Percentiles rank a stretch among this genome's conserved stretches.
These are phyloP conservation scores for Folsomia manolachei DNA, from an alignment of 2,888 invertebrate genomes.

Conservation along the genomic window DNA sequence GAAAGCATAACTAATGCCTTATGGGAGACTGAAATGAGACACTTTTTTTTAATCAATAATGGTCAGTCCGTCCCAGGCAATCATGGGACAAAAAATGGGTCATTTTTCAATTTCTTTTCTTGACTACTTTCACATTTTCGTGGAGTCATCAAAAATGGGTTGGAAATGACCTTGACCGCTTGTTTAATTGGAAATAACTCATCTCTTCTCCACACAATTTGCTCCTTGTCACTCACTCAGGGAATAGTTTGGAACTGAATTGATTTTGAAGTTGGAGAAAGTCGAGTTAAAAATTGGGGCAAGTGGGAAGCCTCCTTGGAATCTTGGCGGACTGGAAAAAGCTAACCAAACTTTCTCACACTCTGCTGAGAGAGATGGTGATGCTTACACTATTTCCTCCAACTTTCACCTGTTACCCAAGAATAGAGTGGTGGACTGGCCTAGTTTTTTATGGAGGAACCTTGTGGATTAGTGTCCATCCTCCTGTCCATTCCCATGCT, in stretches of 20 bases:
- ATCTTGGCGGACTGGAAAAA: not conserved
- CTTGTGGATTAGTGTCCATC: not conserved
- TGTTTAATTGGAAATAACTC: too few species aligned
- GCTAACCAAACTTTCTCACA: too few species aligned
- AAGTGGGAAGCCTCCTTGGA: too few species aligned
- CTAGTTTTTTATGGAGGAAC: too few species aligned
- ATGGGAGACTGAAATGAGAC: not conserved
- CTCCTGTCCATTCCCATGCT: not conserved
- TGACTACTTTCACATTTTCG: not conserved
- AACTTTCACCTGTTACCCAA: not conserved
- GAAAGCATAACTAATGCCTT: not conserved
- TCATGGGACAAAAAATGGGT: not conserved
- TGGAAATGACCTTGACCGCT: not conserved
- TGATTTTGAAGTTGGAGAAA: too few species aligned
- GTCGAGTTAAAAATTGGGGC: not conserved
- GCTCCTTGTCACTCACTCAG: not conserved
- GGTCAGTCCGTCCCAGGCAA: not conserved
- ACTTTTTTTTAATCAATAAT: not conserved
- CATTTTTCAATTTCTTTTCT: not conserved
- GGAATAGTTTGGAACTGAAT: too few species aligned
- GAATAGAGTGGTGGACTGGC: not conserved
- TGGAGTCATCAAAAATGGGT: not conserved
- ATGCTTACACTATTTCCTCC: too few species aligned
- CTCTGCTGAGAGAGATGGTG: too few species aligned
- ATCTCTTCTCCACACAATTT: not conserved